A percentile compares a stretch with the other conserved stretches of the same genome.
phyloP scores from a whole-genome alignment of 2,888 invertebrate genomes.

The Seira sanloemensis region DNA sequence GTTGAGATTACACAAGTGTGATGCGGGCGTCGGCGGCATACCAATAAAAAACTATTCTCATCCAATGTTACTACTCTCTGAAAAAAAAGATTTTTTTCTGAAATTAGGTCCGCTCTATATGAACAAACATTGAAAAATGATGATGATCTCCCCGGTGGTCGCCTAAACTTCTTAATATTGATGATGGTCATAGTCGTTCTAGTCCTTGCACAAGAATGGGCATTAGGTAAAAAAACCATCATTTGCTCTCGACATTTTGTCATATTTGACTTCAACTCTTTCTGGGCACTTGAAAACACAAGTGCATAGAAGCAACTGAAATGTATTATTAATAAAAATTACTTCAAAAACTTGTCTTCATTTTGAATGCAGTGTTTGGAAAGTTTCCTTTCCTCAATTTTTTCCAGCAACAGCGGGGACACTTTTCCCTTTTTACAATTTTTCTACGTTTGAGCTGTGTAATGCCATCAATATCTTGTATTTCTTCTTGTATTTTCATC shows the following conservation, averaged over 20 bases:
- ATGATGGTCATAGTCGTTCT: conserved; percentile 14
- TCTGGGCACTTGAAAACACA: background rate
- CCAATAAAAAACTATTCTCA: background rate
- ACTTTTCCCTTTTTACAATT: background rate
- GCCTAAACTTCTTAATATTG: background rate
- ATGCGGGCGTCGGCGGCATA: conserved; percentile 13
- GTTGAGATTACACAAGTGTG: conserved; percentile 6
- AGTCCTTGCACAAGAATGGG: background rate
- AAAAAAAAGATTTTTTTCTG: too few species aligned
- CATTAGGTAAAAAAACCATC: background rate
- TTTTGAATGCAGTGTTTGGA: background rate
- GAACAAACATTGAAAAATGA: conserved; percentile 3
- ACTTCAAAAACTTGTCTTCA: too few species aligned
- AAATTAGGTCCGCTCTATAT: conserved; percentile 13
- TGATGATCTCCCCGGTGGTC: background rate
- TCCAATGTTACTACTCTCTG: background rate
- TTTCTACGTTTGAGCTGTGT: background rate
- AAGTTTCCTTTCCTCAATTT: conserved; percentile 6
- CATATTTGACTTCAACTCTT: conserved; percentile 1
- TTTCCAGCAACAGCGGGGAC: conserved; percentile 9
- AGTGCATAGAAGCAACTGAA: background rate
- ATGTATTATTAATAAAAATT: too few species aligned
- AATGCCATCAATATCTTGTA: background rate
- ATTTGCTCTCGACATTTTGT: too few species aligned
- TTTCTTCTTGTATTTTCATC: background rate